phyloP scores from a whole-genome alignment of 2,113 vertebrate genomes.

The Pterocles gutturalis region DNA sequence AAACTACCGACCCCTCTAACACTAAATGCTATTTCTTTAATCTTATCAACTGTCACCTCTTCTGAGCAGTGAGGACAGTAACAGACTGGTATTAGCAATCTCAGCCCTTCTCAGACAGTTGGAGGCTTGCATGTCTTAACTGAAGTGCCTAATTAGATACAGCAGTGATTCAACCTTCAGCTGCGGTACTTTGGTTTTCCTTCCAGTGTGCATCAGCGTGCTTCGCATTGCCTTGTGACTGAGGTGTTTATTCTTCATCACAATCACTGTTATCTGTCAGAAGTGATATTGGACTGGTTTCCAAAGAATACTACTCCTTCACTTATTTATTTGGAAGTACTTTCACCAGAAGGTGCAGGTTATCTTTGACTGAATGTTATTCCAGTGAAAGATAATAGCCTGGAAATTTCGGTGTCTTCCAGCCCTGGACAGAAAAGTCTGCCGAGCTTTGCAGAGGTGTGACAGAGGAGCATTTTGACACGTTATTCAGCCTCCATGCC shows the following conservation, averaged over 20 bases:
- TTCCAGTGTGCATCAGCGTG: neutral
- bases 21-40: neutral
- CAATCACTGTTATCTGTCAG: neutral
- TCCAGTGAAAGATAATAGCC: neutral
- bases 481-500: fast-evolving
- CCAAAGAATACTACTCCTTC: neutral
- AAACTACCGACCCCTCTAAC: neutral
- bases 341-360: neutral
- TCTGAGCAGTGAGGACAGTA: neutral
- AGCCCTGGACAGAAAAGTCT: neutral
- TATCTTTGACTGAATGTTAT: constrained; percentile 26
- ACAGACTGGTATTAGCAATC: neutral
- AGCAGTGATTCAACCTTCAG: constrained; percentile 32
- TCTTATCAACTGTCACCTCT: neutral
- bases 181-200: neutral
- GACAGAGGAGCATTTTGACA: neutral
- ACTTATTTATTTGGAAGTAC: constrained; percentile 18
- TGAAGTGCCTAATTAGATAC: constrained; percentile 38
- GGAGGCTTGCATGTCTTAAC: constrained; percentile 14
- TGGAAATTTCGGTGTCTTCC: neutral
- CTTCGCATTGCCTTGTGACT: neutral
- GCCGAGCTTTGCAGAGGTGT: neutral
- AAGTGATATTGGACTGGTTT: neutral
- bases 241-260: constrained; percentile 45
- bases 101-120: constrained; percentile 10